Evolutionary conservation across 2,797 vertebrate genomes (phyloP), one percentile per base, ranked within the genome.

Genomic region (Gadopsis bispinosus): DNA sequence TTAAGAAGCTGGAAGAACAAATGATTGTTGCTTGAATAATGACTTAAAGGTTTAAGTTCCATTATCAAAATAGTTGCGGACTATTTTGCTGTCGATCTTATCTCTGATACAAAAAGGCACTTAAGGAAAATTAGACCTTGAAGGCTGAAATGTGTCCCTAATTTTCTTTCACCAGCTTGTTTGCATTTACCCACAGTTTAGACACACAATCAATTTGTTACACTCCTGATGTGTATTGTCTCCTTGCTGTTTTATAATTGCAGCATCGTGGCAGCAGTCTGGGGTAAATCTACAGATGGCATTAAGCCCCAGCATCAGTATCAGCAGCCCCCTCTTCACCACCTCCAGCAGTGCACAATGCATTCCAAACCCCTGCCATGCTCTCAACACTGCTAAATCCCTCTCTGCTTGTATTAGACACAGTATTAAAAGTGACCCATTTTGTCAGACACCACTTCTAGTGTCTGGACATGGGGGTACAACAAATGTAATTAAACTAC

Each of bases 341-440:
- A 39, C 79, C 73, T 72, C 47, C 64, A 69, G 37, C 63, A 62
- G 50, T 31, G 64, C 71, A 81, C 81, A 82, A 75, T 83, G 81
- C 84, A 83, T 86, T 83, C 65, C 83, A 69, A 80, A 75, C 77
- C 84, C 64, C 83, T 70, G 82, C 73, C 31, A 33, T 47, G 65
- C 83, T 88, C 54, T 69, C 69, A 75, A 76, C 80, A 29, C 69
- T 4, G n/a, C 83, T 86, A 89, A 93, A 92, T 90, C 90, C 90
- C 80, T 66, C 72, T 77, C 69, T 69, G 70, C 76, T 79, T 81
- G 75, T 74, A 80, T 86, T 87, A 76, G 85, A 87, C 77, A 69
- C 74, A 37, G 86, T 71, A 90, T 92, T 93, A 92, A 87, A 91
- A 84, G 77, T 91, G 91, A 90, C 93, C 92, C 87, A 92, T 93